Evolutionary conservation across 2,888 invertebrate genomes (phyloP), one percentile per base, ranked within the genome.

Genomic region (Cantharis flavilabris): DNA sequence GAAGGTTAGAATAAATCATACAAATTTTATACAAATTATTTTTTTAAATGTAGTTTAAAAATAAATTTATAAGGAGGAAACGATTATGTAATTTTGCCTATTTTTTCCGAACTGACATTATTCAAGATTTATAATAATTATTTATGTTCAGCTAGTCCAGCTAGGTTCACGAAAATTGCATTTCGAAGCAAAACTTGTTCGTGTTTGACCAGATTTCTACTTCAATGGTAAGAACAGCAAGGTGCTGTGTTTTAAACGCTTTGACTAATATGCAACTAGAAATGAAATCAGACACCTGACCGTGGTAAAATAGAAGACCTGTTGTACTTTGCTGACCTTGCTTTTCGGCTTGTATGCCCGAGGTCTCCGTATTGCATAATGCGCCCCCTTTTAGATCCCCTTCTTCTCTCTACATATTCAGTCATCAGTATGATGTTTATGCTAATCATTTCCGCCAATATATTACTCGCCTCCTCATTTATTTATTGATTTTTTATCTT

Each of bases 311-410:
- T 74, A 74, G 76, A 75, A 81, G 76, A 77, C 80, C 80, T 81
- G 81, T 81, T 81, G 81, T 80, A 79, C 79, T 77, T 74, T 75
- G 78, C 76, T 81, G 81, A 80, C 81, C 81, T 81, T 81, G 81
- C 80, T 75, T 81, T 80, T 81, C 73, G 81, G 81, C 80, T 80
- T 72, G 72, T 73, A 73, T 80, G 80, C 80, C 75, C 76, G 69
- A 73, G 78, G 80, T 78, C 76, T 65, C 79, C 72, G 72, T 78
- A 79, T 81, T 81, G 80, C 81, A 81, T 81, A 81, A 81, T 80
- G 76, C 76, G 78, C 80, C 80, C 78, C 80, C 77, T 79, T 76
- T 28, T 71, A 67, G 69, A 64, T 70, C 70, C 76, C 79, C 76
- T 69, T 76, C 78, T 69, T 70, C 28, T 71, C 23, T 28, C 69